Percentiles rank a stretch among this genome's conserved stretches.
These are phyloP conservation scores for Antheraea pernyi DNA, from an alignment of 1,140 invertebrate species.

Conservation along the genomic window DNA sequence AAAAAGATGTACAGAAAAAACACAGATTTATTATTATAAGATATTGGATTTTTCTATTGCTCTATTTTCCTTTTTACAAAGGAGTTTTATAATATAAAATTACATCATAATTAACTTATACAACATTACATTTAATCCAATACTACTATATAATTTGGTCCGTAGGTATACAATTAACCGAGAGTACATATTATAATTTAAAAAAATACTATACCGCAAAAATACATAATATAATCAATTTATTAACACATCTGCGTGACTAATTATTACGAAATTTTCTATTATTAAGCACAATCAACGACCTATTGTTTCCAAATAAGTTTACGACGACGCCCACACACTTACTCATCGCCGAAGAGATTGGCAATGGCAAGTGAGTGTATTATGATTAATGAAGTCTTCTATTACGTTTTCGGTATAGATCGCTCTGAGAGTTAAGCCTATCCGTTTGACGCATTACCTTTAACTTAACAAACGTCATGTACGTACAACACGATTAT, in stretches of 20 bases:
- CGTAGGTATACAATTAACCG: too few species aligned
- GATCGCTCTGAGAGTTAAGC: background rate
- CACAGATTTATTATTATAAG: too few species aligned
- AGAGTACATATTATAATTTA: background rate
- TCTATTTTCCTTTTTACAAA: too few species aligned
- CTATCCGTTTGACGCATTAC: background rate
- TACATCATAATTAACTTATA: too few species aligned
- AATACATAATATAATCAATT: background rate
- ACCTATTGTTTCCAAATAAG: slow-evolving; percentile 51
- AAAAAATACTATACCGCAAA: background rate
- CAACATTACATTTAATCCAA: too few species aligned
- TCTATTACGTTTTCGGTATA: background rate
- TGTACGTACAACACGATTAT: background rate
- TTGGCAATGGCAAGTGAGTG: slow-evolving; percentile 42
- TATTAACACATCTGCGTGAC: background rate
- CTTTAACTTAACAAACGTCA: background rate
- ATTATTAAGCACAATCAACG: slow-evolving; percentile 35
- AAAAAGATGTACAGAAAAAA: too few species aligned
- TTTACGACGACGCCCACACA: slow-evolving; percentile 46
- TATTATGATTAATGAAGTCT: background rate
- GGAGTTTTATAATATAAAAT: too few species aligned
- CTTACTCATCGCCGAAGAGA: slow-evolving; percentile 35
- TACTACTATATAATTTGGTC: too few species aligned
- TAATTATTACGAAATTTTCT: slow-evolving; percentile 1
- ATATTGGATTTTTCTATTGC: too few species aligned